These are phyloP conservation scores for Egretta garzetta DNA, from an alignment of 2,113 vertebrate genomes.

Conservation along the genomic window DNA sequence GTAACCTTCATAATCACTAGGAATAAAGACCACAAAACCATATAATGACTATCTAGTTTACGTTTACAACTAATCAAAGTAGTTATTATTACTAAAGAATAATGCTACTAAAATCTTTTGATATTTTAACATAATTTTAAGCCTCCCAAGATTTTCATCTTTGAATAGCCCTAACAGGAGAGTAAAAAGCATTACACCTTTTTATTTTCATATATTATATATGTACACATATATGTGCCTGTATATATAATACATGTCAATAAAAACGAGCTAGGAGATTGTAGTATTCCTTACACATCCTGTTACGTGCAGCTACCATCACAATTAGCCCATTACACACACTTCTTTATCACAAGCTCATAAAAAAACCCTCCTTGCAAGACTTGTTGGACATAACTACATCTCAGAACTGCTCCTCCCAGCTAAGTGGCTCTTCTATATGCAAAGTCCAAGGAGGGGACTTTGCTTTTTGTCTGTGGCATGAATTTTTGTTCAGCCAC, in stretches of 20 bases:
- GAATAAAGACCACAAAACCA: not conserved
- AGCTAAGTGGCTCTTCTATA: not conserved
- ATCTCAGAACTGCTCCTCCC: not conserved
- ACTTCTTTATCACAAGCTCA: not conserved
- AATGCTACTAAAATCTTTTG: not conserved
- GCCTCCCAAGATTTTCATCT: not conserved
- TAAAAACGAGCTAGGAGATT: not conserved
- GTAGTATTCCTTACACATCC: not conserved
- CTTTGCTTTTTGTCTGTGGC: not conserved
- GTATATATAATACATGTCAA: not conserved
- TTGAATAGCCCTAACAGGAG: not conserved
- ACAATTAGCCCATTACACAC: not conserved
- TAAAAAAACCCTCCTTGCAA: not conserved
- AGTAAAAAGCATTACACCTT: not conserved
- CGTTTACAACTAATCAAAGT: not conserved
- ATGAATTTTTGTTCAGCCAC: not conserved
- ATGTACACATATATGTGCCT: not conserved
- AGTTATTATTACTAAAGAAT: not conserved
- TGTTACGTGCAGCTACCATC: not conserved
- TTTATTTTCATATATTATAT: constrained; percentile 3
- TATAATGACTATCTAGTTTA: not conserved
- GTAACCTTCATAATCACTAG: not conserved
- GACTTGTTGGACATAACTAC: not conserved
- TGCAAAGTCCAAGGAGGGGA: not conserved
- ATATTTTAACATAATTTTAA: not conserved